Base-by-base conservation (phyloP, 2,113 vertebrate species). In the Cinclus mexicanus region DNA sequence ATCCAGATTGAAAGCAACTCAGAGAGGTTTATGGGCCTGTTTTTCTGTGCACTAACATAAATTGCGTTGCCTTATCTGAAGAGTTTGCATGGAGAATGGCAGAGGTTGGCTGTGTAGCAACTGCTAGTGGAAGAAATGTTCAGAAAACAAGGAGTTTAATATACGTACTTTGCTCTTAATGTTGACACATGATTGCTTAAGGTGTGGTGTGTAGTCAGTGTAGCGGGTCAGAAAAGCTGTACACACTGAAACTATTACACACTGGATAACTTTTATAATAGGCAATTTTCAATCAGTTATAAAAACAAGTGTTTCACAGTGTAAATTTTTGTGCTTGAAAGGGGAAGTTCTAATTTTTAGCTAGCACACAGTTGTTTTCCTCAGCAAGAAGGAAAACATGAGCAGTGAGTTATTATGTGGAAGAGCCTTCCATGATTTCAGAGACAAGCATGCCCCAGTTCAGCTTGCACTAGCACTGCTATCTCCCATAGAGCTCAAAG, bases 51-150 rank as follows among this genome's bases (percentile, higher is more conserved):
- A 78, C 46, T n/a, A 65, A 14, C 29, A 78, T 56, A 57, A 77
- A 87, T 12, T 31, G 24, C 87, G 39, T 77, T 44, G 50, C 59
- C 55, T 89, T 91, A 67, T 84, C 60, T 65, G 77, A 91, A 75
- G 31, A 28, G 16, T 47, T 76, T 89, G 46, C 8, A 4, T 35
- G 41, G 83, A 91, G 67, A 52, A 52, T 52, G 46, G 68, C 46
- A 69, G 63, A 87, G 59, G 55, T 7, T 87, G 59, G 46, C 49
- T 94, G 95, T 76, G 59, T 83, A 91, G 72, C 87, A 95, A 89
- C 92, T 87, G 68, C 68, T 24, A 60, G 59, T 64, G 59, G 31
- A 83, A 91, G 49, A 94, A 89, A 52, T 39, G 72, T 49, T 81
- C 41, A 53, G 63, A 81, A 81, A 89, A 78, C 37, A 64, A 56